Evolutionary conservation across 64 coral and sea anemone species (phyloP), one percentile per base, ranked within the genome.

Genomic region (Orbicella faveolata): DNA sequence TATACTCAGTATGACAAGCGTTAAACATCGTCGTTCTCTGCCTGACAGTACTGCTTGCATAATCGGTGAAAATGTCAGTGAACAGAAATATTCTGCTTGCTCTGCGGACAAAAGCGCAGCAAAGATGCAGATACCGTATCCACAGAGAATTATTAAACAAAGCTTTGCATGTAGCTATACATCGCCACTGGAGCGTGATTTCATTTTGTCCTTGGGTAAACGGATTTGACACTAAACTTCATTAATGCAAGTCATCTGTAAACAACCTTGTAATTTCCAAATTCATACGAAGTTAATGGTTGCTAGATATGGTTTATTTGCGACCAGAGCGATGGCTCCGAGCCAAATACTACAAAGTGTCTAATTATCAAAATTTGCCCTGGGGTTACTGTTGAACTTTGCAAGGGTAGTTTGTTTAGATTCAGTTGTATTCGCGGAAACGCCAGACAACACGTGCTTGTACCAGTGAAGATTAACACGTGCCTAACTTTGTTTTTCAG

Each of bases 401-500:
- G 67, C 67, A 70, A 70, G 25, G 10, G 51, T 62, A 81, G 52
- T 35, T 17, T 72, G 23, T 48, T 64, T 15, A 53, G 82, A 30
- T 44, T 73, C 44, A 5, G 44, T 48, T 53, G 17, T 83, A 66
- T 66, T 83, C 79, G 63, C 34, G 36, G 39, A 52, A 78, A 63
- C 20, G 20, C 9, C 8, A 23, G 63, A 30, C 82, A 85, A 85
- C 82, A 72, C 82, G 64, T 73, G 82, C 39, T 25, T 48, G 1
- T 67, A 68, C 19, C 11, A 85, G 20, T 52, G 48, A 39, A 73
- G 21, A 68, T 52, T 82, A 73, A 72, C 64, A 85, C 36, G 82
- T 85, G 82, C 30, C 48, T 73, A n/a, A 85, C 64, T 52, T 54
- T 85, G 82, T 52, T 73, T 85, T 85, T 85, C 63, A 85, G 82